Percentiles rank a stretch among this genome's conserved stretches.
Conservation (phyloP, 2,888 invertebrate genomes). For the Amphipoea oculea region DNA sequence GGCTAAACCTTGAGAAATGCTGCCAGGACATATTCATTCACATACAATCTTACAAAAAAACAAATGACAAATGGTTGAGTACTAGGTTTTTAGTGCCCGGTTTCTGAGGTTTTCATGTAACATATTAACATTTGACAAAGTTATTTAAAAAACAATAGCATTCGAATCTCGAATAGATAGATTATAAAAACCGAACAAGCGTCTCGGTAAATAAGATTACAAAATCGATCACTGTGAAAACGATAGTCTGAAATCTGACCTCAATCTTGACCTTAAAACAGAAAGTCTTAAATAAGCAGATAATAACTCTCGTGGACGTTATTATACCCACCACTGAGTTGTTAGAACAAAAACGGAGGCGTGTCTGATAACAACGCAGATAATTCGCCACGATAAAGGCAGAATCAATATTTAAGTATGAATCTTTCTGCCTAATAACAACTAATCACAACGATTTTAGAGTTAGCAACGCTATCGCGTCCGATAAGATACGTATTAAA, state of each 20-base stretch:
- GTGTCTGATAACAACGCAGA: slow-evolving; percentile 33
- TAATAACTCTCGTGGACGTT: slow-evolving; percentile 6
- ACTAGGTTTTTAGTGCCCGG: background rate
- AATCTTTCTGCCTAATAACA: slow-evolving; percentile 25
- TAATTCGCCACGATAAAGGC: slow-evolving; percentile 9
- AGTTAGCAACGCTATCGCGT: slow-evolving; percentile 39
- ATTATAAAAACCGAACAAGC: background rate
- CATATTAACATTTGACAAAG: background rate
- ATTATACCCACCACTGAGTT: slow-evolving; percentile 4
- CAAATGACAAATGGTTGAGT: background rate
- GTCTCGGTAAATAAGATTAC: background rate
- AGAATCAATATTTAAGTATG: slow-evolving; percentile 38
- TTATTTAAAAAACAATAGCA: slow-evolving; percentile 6
- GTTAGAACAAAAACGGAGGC: slow-evolving; percentile 25
- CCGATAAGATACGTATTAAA: slow-evolving; percentile 45
- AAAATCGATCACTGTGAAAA: slow-evolving; percentile 9
- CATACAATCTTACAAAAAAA: slow-evolving; percentile 20
- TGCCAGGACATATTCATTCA: slow-evolving; percentile 34
- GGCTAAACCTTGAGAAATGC: slow-evolving; percentile 48
- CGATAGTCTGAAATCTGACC: background rate
- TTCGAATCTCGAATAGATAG: slow-evolving; percentile 1
- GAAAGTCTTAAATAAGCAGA: slow-evolving; percentile 21
- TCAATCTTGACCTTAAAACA: slow-evolving; percentile 25
- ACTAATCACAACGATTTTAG: slow-evolving; percentile 44
- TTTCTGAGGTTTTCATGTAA: background rate